Evolutionary conservation across 2,113 vertebrate genomes (phyloP), one percentile per base, ranked within the genome.

Genomic region (Rynchops niger): DNA sequence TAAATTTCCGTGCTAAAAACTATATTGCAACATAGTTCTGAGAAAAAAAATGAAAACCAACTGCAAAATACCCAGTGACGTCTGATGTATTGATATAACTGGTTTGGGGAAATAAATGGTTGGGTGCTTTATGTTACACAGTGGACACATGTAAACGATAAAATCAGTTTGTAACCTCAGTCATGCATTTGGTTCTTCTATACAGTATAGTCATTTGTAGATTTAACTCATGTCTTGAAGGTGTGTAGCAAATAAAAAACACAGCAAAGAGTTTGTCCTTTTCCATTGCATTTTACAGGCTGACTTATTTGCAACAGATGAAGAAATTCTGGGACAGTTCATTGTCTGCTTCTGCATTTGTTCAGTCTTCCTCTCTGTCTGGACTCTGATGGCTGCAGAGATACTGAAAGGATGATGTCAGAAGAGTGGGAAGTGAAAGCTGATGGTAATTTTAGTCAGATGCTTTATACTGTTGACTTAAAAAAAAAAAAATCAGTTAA

Each of bases 11-110:
- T 62, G 76, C 83, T 96, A 96, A 94, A 95, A 97, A 95, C 34
- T 85, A 34, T 86, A 82, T 95, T 97, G 82, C 94, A 95, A 93
- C 95, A 95, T 32, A 67, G 90, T 93, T 89, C 61, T 53, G 79
- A 5, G 55, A 62, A 73, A 55, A 50, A 34, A 81, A 67, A 74
- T 17, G 10, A 50, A 90, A 45, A n/a, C 17, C n/a, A 66, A 52
- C 78, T 93, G 82, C 53, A 78, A 95, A 96, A 91, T 82, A 85
- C 16, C 27, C 65, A 34, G 8, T 86, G 22, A 76, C 34, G 92
- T 88, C 55, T 88, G 82, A 58, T 50, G 22, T 82, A 66, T 86
- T 97, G 70, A 65, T 96, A 32, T 59, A 94, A 80, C 42, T 78
- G 22, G 9, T 90, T 78, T 22, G 1, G 62, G 66, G 62, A 86